Conservation (phyloP, 2,797 vertebrate genomes). For the Gymnopithys bicolor region DNA sequence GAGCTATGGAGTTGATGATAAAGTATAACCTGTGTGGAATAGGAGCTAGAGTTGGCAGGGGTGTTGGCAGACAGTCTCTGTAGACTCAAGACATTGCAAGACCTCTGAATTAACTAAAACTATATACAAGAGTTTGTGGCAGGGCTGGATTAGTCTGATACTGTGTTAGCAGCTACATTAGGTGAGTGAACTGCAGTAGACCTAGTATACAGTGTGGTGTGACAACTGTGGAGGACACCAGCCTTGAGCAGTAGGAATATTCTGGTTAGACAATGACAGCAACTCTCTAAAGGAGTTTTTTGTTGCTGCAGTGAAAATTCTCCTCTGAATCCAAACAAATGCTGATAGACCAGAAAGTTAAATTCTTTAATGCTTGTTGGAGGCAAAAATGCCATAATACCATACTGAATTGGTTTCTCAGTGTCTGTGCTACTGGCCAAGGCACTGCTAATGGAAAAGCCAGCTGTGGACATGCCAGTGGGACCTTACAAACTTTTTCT, state of each 20-base stretch:
- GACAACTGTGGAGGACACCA: background rate
- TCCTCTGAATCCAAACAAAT: background rate
- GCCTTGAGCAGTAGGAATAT: background rate
- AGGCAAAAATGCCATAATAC: background rate
- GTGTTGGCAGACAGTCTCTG: background rate
- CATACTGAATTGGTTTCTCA: background rate
- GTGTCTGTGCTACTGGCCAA: background rate
- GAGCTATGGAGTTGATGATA: background rate
- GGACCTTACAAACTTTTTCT: background rate
- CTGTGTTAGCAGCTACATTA: fast-evolving
- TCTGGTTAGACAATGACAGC: background rate
- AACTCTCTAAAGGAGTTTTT: background rate
- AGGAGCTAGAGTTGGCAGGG: background rate
- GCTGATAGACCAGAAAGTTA: background rate
- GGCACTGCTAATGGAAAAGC: background rate
- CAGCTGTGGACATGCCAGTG: background rate
- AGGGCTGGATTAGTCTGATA: background rate
- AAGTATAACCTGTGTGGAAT: background rate
- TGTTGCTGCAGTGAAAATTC: background rate
- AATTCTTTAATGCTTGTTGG: background rate
- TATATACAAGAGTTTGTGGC: background rate
- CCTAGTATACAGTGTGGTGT: background rate
- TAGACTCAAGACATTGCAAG: background rate
- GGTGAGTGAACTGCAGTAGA: background rate
- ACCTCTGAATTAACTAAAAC: background rate